Evolutionary conservation across 1,140 invertebrate species (phyloP).

Genomic region (fruit fly (Drosophila melanogaster)): Release_6_plus_ISO1_MT NT_033777.3:30178001-30178500

Average conservation of each 20-base stretch:
- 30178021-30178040: conserved; percentile 24
- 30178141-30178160: conserved; percentile 47
- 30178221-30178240: neutral
- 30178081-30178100: conserved; percentile 46
- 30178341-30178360: conserved; percentile 1
- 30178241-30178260: conserved; percentile 34
- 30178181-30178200: conserved; percentile 67
- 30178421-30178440: conserved; percentile 10
- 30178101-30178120: conserved; percentile 46
- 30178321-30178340: conserved; percentile 25
- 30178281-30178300: conserved; percentile 1
- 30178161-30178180: conserved; percentile 52
- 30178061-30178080: conserved; percentile 55
- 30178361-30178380: neutral
- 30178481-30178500: neutral
- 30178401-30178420: neutral
- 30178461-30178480: neutral
- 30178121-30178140: conserved; percentile 64
- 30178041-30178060: conserved; percentile 48
- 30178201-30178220: neutral
- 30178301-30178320: conserved; percentile 11
- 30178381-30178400: rapidly evolving
- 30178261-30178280: conserved; percentile 31
- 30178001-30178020: conserved; percentile 7
- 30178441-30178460: neutral